Evolutionary conservation across 2,113 vertebrate species (phyloP).

Genomic region (Rostratula benghalensis): DNA sequence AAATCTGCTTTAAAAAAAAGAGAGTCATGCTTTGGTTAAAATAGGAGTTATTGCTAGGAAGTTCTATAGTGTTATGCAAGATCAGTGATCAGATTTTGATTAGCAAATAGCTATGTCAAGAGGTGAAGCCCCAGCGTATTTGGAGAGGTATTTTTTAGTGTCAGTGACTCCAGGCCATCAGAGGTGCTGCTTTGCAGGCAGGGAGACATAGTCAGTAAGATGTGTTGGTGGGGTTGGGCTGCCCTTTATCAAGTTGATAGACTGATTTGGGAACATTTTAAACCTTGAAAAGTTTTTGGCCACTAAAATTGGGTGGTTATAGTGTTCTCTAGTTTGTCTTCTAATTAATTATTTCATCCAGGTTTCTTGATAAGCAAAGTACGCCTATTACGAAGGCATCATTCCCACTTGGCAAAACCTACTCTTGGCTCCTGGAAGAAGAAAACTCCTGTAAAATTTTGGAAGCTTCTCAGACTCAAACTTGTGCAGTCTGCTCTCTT

Average conservation of each 20-base stretch:
- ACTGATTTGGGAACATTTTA: not conserved
- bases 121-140: not conserved
- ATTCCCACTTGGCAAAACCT: not conserved
- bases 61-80: not conserved
- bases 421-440: not conserved
- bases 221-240: not conserved
- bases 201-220: not conserved
- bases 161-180: not conserved
- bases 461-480: not conserved
- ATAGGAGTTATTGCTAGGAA: not conserved
- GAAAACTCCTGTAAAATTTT: not conserved
- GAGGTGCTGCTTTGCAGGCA: not conserved
- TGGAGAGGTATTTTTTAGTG: not conserved
- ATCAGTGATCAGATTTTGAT: not conserved
- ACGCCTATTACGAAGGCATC: not conserved
- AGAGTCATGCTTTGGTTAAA: not conserved
- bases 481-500: not conserved
- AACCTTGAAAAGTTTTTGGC: not conserved
- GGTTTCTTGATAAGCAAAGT: not conserved
- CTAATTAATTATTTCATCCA: not conserved
- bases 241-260: not conserved
- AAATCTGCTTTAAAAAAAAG: not conserved
- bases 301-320: not conserved
- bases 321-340: not conserved
- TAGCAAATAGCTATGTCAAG: not conserved